phyloP scores from a whole-genome alignment of 2,113 vertebrate species.

The Spheniscus mendiculus region DNA sequence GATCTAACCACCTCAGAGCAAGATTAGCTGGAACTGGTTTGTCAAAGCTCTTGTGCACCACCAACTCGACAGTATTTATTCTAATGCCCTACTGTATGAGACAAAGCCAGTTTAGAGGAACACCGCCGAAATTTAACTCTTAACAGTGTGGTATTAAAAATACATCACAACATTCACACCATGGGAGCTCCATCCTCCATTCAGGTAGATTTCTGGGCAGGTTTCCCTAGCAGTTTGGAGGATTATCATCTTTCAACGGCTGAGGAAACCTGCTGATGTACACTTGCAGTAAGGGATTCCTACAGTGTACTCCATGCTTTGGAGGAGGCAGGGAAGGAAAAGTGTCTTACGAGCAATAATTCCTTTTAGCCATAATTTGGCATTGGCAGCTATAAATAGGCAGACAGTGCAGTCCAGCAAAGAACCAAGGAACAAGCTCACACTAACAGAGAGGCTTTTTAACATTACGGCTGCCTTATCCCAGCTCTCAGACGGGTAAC shows the following conservation, averaged over 20 bases:
- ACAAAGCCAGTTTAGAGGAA: not conserved
- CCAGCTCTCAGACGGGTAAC: not conserved
- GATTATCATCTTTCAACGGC: not conserved
- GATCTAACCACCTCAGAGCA: not conserved
- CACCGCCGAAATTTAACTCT: not conserved
- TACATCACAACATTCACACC: rapidly evolving
- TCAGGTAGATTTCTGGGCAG: not conserved
- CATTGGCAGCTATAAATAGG: not conserved
- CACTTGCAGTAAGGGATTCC: not conserved
- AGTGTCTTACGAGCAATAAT: not conserved
- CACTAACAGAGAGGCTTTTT: too few species aligned
- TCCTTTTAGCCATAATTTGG: not conserved
- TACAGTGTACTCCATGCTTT: not conserved
- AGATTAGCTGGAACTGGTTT: not conserved
- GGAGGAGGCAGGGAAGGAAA: not conserved
- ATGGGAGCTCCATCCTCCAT: not conserved
- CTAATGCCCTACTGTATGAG: not conserved
- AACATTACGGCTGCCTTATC: not conserved
- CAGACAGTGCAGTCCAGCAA: not conserved
- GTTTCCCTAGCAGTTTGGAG: not conserved
- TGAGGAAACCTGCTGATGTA: not conserved
- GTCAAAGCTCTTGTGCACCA: not conserved
- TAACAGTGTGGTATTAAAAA: not conserved
- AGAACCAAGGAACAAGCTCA: not conserved
- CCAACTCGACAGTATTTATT: not conserved